Evolutionary conservation across 1,140 invertebrate genomes (phyloP).

Genomic region (Zelostemma sp.): DNA sequence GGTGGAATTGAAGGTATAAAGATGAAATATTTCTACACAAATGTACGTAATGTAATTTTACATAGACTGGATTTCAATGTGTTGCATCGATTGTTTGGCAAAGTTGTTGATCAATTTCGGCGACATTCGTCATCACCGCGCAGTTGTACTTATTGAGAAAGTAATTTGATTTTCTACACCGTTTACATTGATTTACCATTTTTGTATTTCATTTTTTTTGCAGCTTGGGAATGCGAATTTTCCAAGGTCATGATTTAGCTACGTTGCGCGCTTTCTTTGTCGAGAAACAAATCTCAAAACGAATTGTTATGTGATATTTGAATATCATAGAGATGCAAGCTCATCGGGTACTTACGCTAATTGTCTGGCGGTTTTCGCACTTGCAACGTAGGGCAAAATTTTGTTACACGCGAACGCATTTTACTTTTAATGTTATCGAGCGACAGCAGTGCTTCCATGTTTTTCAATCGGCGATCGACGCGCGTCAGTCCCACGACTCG

Average conservation of each 20-base stretch:
- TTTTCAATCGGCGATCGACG: background rate
- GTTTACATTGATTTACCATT: conserved; percentile 27
- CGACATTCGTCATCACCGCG: conserved; percentile 19
- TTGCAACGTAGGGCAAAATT: too few relatives aligned
- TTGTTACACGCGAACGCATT: background rate
- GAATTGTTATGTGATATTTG: too few relatives aligned
- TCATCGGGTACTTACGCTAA: conserved; percentile 1
- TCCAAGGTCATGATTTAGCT: too few relatives aligned
- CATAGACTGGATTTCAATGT: conserved; percentile 44
- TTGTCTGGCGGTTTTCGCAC: background rate
- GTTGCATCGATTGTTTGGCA: conserved; percentile 45
- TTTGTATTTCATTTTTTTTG: background rate
- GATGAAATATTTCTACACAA: conserved; percentile 36
- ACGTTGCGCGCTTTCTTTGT: too few relatives aligned
- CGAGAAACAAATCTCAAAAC: too few relatives aligned
- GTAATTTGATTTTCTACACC: conserved; percentile 29
- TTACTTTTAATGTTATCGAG: background rate
- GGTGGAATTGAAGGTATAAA: conserved; percentile 35
- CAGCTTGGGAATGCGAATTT: too few relatives aligned
- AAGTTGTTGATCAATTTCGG: conserved; percentile 23
- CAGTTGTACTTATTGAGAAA: conserved; percentile 40
- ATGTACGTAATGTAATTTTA: conserved; percentile 42
- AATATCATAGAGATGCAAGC: background rate
- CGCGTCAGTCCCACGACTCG: background rate
- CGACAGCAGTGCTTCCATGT: conserved; percentile 1